These are phyloP conservation scores for Acrocyrtus sp. DNA, from an alignment of 2,888 invertebrate genomes.

Conservation along the genomic window DNA sequence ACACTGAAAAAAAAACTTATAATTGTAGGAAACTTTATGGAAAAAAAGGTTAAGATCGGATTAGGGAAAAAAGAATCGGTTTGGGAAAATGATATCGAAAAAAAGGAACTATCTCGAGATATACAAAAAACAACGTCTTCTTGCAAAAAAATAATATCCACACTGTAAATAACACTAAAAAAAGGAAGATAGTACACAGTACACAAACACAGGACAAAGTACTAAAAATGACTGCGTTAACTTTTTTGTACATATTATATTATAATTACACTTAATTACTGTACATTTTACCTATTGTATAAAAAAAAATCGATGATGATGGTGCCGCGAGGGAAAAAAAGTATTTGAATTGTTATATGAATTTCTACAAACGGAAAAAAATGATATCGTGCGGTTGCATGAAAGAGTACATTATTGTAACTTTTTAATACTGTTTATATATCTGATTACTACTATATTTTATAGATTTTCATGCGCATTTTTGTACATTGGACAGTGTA, in stretches of 20 bases:
- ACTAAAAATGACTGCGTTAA: conserved; percentile 37
- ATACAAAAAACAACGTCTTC: no score
- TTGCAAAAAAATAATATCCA: background rate
- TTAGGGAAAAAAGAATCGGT: background rate
- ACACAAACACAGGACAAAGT: conserved; percentile 14
- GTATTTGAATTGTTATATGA: background rate
- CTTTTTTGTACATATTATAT: conserved; percentile 6
- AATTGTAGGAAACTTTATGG: background rate
- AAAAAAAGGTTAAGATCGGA: background rate
- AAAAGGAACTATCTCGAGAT: no score
- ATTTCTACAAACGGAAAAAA: background rate
- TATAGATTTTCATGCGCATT: background rate
- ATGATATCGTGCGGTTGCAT: background rate
- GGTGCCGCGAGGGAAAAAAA: background rate
- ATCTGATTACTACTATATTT: background rate
- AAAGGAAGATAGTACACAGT: background rate
- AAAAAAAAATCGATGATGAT: no score
- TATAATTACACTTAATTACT: background rate
- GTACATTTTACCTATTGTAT: background rate
- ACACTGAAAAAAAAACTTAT: background rate
- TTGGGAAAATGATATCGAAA: background rate
- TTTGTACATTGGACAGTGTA: background rate
- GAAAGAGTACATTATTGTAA: background rate
- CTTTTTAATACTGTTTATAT: background rate
- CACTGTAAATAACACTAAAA: conserved; percentile 18